A percentile compares a stretch with the other conserved stretches of the same genome.
phyloP scores from a whole-genome alignment of 2,113 vertebrate species.

The Hippolais icterina region DNA sequence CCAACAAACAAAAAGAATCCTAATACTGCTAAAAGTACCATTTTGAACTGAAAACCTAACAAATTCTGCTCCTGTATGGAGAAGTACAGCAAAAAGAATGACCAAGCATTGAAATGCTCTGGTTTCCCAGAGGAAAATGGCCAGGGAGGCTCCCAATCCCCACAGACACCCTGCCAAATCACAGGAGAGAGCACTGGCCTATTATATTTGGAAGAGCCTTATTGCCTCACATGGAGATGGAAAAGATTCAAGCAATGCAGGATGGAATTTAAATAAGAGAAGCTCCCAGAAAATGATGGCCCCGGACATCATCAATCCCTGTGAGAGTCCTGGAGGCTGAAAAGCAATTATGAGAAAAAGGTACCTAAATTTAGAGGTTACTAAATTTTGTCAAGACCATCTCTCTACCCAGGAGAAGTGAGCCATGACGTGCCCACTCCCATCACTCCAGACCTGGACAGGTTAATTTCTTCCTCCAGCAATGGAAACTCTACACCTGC shows the following conservation, averaged over 20 bases:
- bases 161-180: background rate
- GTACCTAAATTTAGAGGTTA: background rate
- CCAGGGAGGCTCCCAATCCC: background rate
- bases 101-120: background rate
- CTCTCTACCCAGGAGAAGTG: background rate
- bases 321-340: background rate
- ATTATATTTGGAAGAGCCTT: slow-evolving; percentile 7
- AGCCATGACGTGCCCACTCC: background rate
- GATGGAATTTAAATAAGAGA: slow-evolving; percentile 35
- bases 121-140: background rate
- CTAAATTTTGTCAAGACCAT: background rate
- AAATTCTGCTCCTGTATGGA: background rate
- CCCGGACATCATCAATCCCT: background rate
- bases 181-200: background rate
- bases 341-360: background rate
- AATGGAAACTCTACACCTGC: background rate
- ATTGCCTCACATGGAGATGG: slow-evolving; percentile 44
- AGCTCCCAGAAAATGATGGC: slow-evolving; percentile 6
- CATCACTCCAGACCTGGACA: background rate
- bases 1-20: background rate
- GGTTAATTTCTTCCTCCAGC: background rate
- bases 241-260: slow-evolving; percentile 23
- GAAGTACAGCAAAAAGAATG: background rate
- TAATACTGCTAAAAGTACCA: background rate
- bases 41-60: background rate